Evolutionary conservation across 2,113 vertebrate genomes (phyloP).

Genomic region (Anguilla japonica): DNA sequence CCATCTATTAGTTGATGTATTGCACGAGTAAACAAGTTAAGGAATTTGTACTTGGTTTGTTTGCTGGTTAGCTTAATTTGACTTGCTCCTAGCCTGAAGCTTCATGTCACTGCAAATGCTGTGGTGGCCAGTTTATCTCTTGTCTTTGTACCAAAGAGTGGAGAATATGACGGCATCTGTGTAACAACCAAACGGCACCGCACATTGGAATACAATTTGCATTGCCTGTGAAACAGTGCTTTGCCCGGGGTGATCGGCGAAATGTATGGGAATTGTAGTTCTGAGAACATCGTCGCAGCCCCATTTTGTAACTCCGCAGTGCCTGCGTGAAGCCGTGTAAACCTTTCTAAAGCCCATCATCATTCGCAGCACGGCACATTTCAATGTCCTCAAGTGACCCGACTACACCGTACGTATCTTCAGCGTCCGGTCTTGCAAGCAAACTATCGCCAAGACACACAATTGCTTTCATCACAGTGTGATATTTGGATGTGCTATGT

Average conservation of each 20-base stretch:
- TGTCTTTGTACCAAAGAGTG: background rate
- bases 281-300: background rate
- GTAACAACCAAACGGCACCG: background rate
- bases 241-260: background rate
- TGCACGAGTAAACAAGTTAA: background rate
- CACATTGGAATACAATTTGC: background rate
- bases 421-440: background rate
- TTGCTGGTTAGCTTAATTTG: background rate
- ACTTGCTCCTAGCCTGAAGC: background rate
- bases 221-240: background rate
- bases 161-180: no score
- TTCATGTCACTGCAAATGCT: background rate
- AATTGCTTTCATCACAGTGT: background rate
- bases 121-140: background rate
- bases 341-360: background rate
- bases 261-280: constrained; percentile 23
- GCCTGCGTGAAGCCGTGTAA: background rate
- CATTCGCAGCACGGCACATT: background rate
- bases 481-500: background rate
- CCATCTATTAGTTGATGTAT: background rate
- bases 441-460: background rate
- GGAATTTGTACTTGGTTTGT: background rate
- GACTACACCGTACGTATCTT: background rate
- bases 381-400: background rate
- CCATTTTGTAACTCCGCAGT: constrained; percentile 4